Base-by-base conservation (phyloP, 2,113 vertebrate species). In the Mellivora capensis region DNA sequence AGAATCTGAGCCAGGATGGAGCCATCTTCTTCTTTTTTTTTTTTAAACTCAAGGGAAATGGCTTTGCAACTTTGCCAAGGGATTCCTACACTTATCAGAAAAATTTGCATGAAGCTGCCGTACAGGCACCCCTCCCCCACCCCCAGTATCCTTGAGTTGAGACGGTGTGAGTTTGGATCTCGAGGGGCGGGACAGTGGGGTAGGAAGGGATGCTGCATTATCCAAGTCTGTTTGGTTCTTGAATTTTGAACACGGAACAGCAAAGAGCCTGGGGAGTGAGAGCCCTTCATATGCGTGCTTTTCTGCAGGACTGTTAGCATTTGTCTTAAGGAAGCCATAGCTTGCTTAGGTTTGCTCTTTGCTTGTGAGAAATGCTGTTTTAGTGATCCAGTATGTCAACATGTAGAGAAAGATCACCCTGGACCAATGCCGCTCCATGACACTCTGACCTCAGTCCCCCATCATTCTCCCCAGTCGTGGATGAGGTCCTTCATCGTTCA, bases 71-170 rank as follows among this genome's bases (percentile, higher is more conserved):
- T 61, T 95, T 37, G n/a, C 82, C 47, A 17, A 20, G 29, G n/a
- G 31, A 62, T 80, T 86, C 27, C 79, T 82, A 47, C 27, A 42
- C 89, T 94, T 76, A 82, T 12, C 44, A n/a, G 42, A 81, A 61
- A 64, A 79, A 23, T 27, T n/a, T 34, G 37, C 0, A 2, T 34
- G 42, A 72, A 64, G 76, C 31, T 37, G 62, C 37, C 39, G 4
- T 9, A 25, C n/a, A 77, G 6, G 18, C 6, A 11, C n/a, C 14
- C 27, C 82, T 52, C 15, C 57, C 15, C 17, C 82, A 27, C 20
- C 57, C 52, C n/a, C 15, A 1, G 34, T 0, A 3, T 64, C 95
- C 85, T 52, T 82, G 17, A 6, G 25, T 52, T 76, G 17, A 9
- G 25, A 71, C 37, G 42, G 34, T 1, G 7, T 23, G 5, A 90